Percentiles rank a stretch among this genome's conserved stretches.
Evolutionary conservation across 2,888 invertebrate species (phyloP).

Genomic region (Maniola hyperantus): DNA sequence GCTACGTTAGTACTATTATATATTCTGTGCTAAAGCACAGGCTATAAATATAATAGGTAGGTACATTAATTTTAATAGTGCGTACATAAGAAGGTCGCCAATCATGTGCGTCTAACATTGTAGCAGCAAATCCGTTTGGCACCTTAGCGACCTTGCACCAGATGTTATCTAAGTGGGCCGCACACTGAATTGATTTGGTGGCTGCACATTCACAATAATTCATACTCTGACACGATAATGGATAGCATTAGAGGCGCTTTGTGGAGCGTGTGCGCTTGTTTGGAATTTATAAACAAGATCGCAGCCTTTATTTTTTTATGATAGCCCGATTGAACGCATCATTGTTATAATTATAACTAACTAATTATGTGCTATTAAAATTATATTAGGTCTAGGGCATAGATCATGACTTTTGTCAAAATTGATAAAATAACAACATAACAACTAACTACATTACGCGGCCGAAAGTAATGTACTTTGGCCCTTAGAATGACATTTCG

Average conservation of each 20-base stretch:
- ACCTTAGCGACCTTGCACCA: conserved; percentile 69
- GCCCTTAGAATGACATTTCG: too few relatives aligned
- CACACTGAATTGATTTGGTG: conserved; percentile 57
- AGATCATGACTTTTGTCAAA: too few relatives aligned
- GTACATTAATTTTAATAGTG: background rate
- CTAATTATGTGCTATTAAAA: too few relatives aligned
- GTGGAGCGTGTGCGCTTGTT: conserved; percentile 10
- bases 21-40: too few relatives aligned
- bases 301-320: conserved; percentile 6
- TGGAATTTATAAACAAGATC: conserved; percentile 12
- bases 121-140: conserved; percentile 48
- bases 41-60: background rate
- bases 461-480: too few relatives aligned
- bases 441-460: too few relatives aligned
- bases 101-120: conserved; percentile 41
- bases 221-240: conserved; percentile 30
- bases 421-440: too few relatives aligned
- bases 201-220: conserved; percentile 44
- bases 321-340: background rate
- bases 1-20: too few relatives aligned
- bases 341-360: background rate
- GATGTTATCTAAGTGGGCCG: conserved; percentile 67
- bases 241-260: conserved; percentile 24
- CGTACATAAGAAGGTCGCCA: conserved; percentile 16
- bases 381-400: too few relatives aligned